phyloP scores from a whole-genome alignment of 2,113 vertebrate species.

The Tyto alba region DNA sequence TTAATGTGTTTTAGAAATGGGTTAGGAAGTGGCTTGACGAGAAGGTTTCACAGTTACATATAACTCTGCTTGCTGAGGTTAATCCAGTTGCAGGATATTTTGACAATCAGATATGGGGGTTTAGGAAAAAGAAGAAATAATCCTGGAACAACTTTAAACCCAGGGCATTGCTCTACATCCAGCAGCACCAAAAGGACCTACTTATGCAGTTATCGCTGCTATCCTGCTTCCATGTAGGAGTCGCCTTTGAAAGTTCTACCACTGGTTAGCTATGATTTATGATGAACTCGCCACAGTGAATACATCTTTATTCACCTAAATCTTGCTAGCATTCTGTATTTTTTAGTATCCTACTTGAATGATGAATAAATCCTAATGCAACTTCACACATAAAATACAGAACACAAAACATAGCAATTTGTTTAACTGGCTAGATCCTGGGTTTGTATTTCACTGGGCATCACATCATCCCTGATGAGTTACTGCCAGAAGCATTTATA shows the following conservation, averaged over 20 bases:
- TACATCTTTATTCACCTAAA: slow-evolving; percentile 10
- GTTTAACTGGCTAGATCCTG: not conserved
- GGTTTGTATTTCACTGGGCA: slow-evolving; percentile 11
- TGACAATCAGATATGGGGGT: not conserved
- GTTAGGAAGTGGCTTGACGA: not conserved
- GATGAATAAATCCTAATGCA: slow-evolving; percentile 6
- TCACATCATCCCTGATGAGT: not conserved
- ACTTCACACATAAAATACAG: not conserved
- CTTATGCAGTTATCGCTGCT: not conserved
- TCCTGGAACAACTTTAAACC: not conserved
- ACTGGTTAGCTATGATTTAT: not conserved
- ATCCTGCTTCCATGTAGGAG: not conserved
- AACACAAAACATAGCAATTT: slow-evolving; percentile 14
- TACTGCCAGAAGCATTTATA: slow-evolving; percentile 29
- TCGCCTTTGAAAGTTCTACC: not conserved
- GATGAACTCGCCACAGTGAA: not conserved
- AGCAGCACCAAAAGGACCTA: not conserved
- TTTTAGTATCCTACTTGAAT: not conserved
- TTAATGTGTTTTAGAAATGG: not conserved
- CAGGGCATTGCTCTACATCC: not conserved
- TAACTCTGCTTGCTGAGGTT: not conserved
- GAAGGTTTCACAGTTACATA: not conserved
- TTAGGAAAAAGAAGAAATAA: not conserved
- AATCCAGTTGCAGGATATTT: not conserved
- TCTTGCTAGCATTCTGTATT: not conserved